Conservation (phyloP, 2,888 invertebrate species). For the Catotricha subobsoleta region DNA sequence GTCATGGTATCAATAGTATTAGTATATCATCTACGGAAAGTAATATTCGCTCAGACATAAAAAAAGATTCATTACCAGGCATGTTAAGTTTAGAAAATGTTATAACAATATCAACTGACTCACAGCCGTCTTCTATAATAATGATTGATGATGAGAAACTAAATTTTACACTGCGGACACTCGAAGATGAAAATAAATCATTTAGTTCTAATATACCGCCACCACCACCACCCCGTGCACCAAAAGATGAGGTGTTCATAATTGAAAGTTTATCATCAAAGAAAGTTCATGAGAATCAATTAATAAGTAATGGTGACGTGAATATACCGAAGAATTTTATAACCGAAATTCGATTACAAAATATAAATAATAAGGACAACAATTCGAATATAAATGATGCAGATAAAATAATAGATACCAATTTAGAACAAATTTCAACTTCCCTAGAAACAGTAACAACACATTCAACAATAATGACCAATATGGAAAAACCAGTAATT, state of each 20-base stretch:
- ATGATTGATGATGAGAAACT: conserved; percentile 19
- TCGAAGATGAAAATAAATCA: conserved; percentile 8
- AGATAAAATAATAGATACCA: not conserved
- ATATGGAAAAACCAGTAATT: conserved; percentile 13
- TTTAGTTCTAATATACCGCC: not conserved
- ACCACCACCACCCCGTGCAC: not conserved
- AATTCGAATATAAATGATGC: conserved; percentile 1
- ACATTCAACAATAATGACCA: too few species aligned
- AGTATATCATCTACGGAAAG: conserved; percentile 11
- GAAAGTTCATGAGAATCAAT: not conserved
- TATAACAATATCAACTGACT: conserved; percentile 30
- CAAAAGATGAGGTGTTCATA: conserved; percentile 7
- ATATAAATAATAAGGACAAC: conserved; percentile 1
- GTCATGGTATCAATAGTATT: conserved; percentile 11
- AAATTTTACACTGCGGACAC: conserved; percentile 15
- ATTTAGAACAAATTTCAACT: too few species aligned
- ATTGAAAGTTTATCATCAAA: conserved; percentile 8
- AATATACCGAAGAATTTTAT: conserved; percentile 8
- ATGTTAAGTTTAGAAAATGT: conserved; percentile 9
- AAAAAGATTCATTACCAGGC: conserved; percentile 3
- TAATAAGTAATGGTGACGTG: not conserved
- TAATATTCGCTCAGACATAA: conserved; percentile 4
- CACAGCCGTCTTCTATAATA: conserved; percentile 19
- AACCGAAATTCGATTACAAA: conserved; percentile 9
- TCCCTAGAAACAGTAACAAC: too few species aligned